Base-by-base conservation (phyloP, 2,797 vertebrate genomes). In the Aphelocoma californica region DNA sequence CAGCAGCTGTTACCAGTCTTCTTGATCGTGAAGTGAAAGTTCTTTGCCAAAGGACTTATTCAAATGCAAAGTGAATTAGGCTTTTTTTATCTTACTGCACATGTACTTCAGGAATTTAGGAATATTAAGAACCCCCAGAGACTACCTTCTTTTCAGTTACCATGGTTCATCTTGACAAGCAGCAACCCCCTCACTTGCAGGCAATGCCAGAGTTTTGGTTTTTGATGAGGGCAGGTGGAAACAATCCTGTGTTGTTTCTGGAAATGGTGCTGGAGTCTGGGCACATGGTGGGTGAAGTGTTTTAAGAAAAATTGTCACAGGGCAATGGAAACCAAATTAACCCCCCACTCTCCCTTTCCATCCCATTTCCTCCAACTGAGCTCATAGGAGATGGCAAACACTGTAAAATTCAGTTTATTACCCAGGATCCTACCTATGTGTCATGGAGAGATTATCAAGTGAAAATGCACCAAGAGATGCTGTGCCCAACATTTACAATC, bases 101-200 rank as follows among this genome's bases (percentile, higher is more conserved):
- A 19, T 29, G 53, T 78, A 83, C 65, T 82, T 77, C 45, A 92
- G 61, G 57, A 86, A 78, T 78, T 94, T 50, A 83, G 69, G 90
- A 96, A 88, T 87, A 83, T 54, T 88, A 88, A 77, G 77, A 91
- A 79, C 40, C 83, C 65, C 85, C 47, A 34, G 80, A 81, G 93
- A 89, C 47, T 74, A 34, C 91, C 79, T 90, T 78, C 79, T 86
- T 81, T 92, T 71, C 47, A 73, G 65, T 90, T 96, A 71, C 92
- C 80, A 90, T 58, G 77, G 90, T 15, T 95, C 21, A 47, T 71
- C 86, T 53, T 17, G 20, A 96, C 51, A 77, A 85, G 74, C 60
- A 80, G 84, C 7, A 5, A 58, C 61, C 80, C 28, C 32, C 53
- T 45, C 18, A n/a, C 38, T 78, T 45, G 57, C 79, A 92, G 74